Evolutionary conservation across 2,113 vertebrate genomes (phyloP), one percentile per base, ranked within the genome.

Genomic region (Nestor notabilis): DNA sequence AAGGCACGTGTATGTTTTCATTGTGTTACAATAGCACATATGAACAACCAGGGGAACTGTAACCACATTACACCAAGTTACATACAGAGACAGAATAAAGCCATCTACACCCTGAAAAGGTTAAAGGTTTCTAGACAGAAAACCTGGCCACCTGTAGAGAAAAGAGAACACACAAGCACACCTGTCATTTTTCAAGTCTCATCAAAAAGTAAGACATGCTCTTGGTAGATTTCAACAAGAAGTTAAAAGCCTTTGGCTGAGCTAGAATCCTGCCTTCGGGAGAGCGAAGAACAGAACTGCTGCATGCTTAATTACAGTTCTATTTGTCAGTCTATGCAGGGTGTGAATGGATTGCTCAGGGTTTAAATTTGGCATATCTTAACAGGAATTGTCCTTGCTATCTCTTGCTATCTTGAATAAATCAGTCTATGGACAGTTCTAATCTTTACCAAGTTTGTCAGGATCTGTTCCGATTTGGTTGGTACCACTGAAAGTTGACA

Each of bases 341-440:
- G 55, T 0, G 0, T 69, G 74, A 81, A 52, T 4, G 2, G 43
- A 61, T 68, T 80, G 83, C 90, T 87, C 60, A 44, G 72, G 64
- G 94, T 90, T 92, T 87, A 70, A 35, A 83, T 35, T 37, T 64
- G 90, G 64, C 79, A 71, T 53, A 29, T 74, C 79, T 88, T 88
- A 60, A 78, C 71, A 37, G 25, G 25, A 85, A 93, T 90, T 86
- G 85, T 70, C 95, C 78, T 83, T 90, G 85, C 47, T 95, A 88
- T 93, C 92, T 93, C 78, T 83, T 90, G 85, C 47, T 95, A 88
- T 93, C 92, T 93, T 90, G 90, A 95, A 88, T 92, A 94, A 89
- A 92, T 96, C 93, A 83, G 76, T 18, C 68, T 17, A 31, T n/a
- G 83, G 82, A 63, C 88, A 88, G 49, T 80, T 91, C 70, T 96